phyloP scores from a whole-genome alignment of 1,140 invertebrate genomes.

The Muscidifurax raptorellus region DNA sequence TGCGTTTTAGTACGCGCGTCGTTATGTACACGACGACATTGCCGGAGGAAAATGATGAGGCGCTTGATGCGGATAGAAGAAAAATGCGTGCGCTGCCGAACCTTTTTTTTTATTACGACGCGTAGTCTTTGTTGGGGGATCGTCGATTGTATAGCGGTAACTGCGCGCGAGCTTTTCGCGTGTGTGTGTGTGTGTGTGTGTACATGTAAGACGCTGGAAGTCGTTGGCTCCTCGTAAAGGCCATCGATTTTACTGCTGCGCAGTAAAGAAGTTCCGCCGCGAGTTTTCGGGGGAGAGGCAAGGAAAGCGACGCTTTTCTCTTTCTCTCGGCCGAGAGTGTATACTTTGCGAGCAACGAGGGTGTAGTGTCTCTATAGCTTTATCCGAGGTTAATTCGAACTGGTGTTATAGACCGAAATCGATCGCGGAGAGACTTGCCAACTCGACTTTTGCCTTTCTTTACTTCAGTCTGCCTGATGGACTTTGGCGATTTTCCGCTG shows the following conservation, averaged over 20 bases:
- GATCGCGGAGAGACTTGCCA: background rate
- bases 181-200: background rate
- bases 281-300: background rate
- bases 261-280: slow-evolving; percentile 36
- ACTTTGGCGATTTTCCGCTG: too few relatives aligned
- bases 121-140: background rate
- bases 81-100: slow-evolving; percentile 10
- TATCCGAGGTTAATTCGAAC: background rate
- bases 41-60: background rate
- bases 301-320: background rate
- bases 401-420: background rate
- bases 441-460: background rate
- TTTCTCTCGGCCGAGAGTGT: background rate
- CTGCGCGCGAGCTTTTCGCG: slow-evolving; percentile 26
- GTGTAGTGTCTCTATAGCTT: background rate
- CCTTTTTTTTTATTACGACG: slow-evolving; percentile 37
- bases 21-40: background rate
- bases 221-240: slow-evolving; percentile 10
- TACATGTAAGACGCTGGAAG: background rate
- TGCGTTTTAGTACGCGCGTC: background rate
- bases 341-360: background rate
- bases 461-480: too few relatives aligned
- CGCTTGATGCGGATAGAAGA: background rate
- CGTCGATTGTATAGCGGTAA: slow-evolving; percentile 33
- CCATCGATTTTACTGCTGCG: slow-evolving; percentile 44